These are phyloP conservation scores for Helarctos malayanus DNA, from an alignment of 2,797 vertebrate genomes.

Conservation along the genomic window DNA sequence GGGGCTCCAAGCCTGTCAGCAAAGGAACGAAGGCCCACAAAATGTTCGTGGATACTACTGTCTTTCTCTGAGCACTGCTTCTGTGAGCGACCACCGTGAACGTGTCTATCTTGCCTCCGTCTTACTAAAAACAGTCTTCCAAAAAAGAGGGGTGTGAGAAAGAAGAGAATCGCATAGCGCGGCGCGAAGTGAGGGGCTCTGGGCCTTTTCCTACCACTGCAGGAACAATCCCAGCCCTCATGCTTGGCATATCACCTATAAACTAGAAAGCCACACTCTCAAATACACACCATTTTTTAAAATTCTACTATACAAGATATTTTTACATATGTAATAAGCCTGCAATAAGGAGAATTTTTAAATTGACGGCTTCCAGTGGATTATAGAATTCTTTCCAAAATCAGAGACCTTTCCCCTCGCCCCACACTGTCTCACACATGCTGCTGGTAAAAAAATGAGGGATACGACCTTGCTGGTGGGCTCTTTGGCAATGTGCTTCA, in stretches of 20 bases:
- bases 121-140: background rate
- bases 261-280: background rate
- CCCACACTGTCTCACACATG: background rate
- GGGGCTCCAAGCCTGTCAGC: background rate
- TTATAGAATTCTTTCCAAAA: slow-evolving; percentile 4
- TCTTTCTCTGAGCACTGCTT: background rate
- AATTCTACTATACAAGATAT: background rate
- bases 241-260: background rate
- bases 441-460: background rate
- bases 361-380: background rate
- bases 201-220: background rate
- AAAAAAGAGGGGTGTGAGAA: background rate
- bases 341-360: background rate
- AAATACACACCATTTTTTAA: background rate
- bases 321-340: background rate
- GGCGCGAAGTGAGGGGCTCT: background rate
- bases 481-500: background rate
- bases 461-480: background rate
- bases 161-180: background rate
- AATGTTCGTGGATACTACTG: background rate
- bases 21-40: background rate
- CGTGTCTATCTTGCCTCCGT: background rate
- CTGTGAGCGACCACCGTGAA: background rate
- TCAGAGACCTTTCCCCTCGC: background rate
- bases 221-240: too few relatives aligned